A percentile compares a stretch with the other conserved stretches of the same genome.
Evolutionary conservation across 2,888 invertebrate species (phyloP).

Genomic region (Hypselothyrea guttata): DNA sequence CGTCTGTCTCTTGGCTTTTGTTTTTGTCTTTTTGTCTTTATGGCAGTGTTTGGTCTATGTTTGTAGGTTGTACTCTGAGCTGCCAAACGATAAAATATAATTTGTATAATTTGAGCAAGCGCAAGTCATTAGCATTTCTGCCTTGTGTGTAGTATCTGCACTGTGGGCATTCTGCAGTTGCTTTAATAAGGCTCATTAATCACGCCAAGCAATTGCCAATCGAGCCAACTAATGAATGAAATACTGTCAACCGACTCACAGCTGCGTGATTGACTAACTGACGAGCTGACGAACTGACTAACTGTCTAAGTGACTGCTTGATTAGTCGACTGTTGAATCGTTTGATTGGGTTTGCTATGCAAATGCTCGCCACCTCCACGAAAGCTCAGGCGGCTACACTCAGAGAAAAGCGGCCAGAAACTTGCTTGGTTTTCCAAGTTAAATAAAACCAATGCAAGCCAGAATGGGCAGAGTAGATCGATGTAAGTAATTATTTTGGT

Average conservation of each 20-base stretch:
- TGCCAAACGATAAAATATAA: constrained; percentile 52
- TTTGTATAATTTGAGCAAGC: constrained; percentile 55
- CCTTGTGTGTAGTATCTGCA: constrained; percentile 9
- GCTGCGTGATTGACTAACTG: constrained; percentile 21
- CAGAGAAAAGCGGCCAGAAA: too few relatives aligned
- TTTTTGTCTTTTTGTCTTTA: too few relatives aligned
- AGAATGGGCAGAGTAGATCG: too few relatives aligned
- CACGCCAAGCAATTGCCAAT: constrained; percentile 53
- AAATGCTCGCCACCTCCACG: constrained; percentile 25
- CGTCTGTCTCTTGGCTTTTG: not conserved
- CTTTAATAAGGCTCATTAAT: constrained; percentile 67
- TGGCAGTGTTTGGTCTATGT: too few relatives aligned
- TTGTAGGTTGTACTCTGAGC: constrained; percentile 22
- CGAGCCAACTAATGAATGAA: constrained; percentile 27
- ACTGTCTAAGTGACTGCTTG: constrained; percentile 3
- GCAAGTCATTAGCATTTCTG: constrained; percentile 33
- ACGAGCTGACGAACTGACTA: constrained; percentile 30
- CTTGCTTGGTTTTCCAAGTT: too few relatives aligned
- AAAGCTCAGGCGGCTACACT: constrained; percentile 31
- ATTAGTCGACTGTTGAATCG: constrained; percentile 6
- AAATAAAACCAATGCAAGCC: too few relatives aligned
- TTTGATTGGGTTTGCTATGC: constrained; percentile 30
- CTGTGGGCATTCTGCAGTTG: constrained; percentile 23
- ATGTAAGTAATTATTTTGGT: too few relatives aligned
- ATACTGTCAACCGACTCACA: constrained; percentile 22